Conservation (phyloP, 2,797 vertebrate genomes). For the Chrysocyon brachyurus region DNA sequence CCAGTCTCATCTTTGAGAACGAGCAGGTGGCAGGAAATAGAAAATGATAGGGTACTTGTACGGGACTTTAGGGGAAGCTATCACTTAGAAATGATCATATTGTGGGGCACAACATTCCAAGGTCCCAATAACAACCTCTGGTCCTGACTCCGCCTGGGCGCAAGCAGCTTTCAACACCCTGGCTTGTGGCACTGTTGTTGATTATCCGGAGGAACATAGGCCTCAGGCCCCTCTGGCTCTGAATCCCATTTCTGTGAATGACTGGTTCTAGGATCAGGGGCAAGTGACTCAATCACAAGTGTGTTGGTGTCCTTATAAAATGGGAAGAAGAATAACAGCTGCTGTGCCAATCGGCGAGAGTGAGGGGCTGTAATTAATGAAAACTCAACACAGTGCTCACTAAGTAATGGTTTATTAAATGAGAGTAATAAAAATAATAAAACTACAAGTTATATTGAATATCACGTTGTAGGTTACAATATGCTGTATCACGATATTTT, state of each 20-base stretch:
- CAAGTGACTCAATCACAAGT: neutral
- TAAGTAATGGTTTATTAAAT: neutral
- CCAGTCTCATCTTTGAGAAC: neutral
- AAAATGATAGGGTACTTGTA: neutral
- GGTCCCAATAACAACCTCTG: neutral
- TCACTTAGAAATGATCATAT: neutral
- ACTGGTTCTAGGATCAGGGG: neutral
- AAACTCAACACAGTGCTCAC: neutral
- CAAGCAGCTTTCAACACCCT: neutral
- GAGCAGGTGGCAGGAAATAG: neutral
- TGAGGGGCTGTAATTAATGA: neutral
- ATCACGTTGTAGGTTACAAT: neutral
- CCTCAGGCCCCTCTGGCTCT: neutral
- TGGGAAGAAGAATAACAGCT: neutral
- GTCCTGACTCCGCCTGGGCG: neutral
- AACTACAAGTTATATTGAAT: neutral
- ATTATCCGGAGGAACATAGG: neutral
- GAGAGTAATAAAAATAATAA: neutral
- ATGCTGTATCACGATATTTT: neutral
- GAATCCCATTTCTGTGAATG: neutral
- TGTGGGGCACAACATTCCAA: neutral
- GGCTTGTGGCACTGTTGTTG: neutral
- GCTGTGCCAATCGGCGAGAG: neutral
- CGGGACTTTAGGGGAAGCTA: neutral
- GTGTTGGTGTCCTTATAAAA: neutral